Evolutionary conservation across 2,797 vertebrate genomes (phyloP).

Genomic region (Bradypus variegatus): DNA sequence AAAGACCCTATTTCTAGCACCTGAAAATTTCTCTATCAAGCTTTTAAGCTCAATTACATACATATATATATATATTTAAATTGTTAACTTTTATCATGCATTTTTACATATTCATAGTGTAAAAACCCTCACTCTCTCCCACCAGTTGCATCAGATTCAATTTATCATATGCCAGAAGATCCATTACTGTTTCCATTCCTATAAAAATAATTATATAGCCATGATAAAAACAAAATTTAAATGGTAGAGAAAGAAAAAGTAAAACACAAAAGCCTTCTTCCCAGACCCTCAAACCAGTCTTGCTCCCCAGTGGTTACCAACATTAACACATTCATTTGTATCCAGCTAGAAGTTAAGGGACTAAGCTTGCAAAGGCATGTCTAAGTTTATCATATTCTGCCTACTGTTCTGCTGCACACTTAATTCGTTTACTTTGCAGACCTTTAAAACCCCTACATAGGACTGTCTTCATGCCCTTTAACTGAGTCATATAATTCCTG

Average conservation of each 20-base stretch:
- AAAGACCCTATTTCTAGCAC: background rate
- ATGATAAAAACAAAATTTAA: background rate
- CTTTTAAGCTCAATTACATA: background rate
- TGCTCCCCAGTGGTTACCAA: background rate
- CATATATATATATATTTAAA: background rate
- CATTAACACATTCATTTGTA: fast-evolving
- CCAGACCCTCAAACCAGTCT: background rate
- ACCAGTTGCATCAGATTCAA: background rate
- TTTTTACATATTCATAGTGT: too few species aligned
- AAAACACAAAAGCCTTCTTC: background rate
- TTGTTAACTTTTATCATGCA: background rate
- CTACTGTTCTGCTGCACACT: background rate
- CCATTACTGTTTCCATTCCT: background rate
- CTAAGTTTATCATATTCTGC: fast-evolving
- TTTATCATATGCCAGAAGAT: background rate
- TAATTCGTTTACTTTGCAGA: background rate
- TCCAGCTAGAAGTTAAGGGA: background rate
- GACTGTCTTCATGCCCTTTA: too few species aligned
- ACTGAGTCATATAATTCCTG: background rate
- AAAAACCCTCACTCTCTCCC: background rate
- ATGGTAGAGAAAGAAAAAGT: background rate
- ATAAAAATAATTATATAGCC: background rate
- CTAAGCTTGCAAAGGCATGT: fast-evolving
- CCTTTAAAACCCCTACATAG: too few species aligned
- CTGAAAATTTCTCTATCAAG: background rate